These are phyloP conservation scores for Tetraodon nigroviridis DNA, from an alignment of 2,113 vertebrate genomes.

Conservation along the genomic window DNA sequence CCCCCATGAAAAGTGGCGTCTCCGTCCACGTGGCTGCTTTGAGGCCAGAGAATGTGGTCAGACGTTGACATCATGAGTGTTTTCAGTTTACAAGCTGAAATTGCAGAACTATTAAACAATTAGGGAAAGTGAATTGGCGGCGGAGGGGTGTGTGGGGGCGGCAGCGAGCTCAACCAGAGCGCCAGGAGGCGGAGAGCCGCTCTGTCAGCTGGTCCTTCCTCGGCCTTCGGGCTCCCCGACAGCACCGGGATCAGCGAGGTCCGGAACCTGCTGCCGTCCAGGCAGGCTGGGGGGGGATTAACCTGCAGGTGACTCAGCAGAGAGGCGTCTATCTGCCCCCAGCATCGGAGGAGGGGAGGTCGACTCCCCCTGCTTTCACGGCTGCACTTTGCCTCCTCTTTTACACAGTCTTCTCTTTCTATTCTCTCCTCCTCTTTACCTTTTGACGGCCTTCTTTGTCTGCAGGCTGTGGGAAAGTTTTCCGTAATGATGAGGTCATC, in stretches of 20 bases:
- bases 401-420: conserved; percentile 71
- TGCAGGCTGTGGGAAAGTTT: conserved; percentile 79
- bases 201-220: conserved; percentile 67
- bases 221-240: conserved; percentile 56
- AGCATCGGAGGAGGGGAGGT: conserved; percentile 44
- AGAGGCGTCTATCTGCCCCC: conserved; percentile 22
- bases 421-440: conserved; percentile 73
- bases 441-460: conserved; percentile 78
- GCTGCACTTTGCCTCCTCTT: conserved; percentile 39
- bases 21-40: too few species aligned
- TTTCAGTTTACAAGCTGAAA: too few species aligned
- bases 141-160: conserved; percentile 5
- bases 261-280: conserved; percentile 64
- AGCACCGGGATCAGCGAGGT: conserved; percentile 56
- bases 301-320: conserved; percentile 61
- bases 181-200: conserved; percentile 51
- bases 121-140: not conserved
- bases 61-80: too few species aligned
- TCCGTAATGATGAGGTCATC: conserved; percentile 77
- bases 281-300: too few species aligned
- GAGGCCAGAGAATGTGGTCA: too few species aligned
- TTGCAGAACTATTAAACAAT: not conserved
- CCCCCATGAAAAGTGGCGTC: too few species aligned
- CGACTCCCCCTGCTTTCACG: conserved; percentile 35
- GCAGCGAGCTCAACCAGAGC: conserved; percentile 66